Percentiles rank a stretch among this genome's conserved stretches.
These are phyloP conservation scores for Pristionchus entomophagus DNA, from an alignment of 2,888 invertebrate species.

Conservation along the genomic window DNA sequence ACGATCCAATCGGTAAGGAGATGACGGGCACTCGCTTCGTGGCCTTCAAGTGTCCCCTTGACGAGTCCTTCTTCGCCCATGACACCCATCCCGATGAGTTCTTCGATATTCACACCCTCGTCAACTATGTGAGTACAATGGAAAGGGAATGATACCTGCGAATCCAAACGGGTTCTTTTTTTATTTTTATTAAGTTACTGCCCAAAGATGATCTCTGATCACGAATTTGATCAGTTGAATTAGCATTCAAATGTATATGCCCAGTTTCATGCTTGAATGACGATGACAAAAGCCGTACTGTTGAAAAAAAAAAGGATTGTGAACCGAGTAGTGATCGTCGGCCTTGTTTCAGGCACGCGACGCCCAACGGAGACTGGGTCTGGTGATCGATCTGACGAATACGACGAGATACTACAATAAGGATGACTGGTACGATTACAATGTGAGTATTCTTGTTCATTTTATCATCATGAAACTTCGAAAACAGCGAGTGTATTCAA, in stretches of 20 bases:
- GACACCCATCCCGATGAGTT: slow-evolving; percentile 64
- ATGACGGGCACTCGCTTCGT: slow-evolving; percentile 84
- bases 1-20: slow-evolving; percentile 79
- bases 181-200: background rate
- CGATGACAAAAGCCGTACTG: background rate
- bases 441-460: slow-evolving; percentile 51
- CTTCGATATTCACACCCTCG: slow-evolving; percentile 53
- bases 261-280: background rate
- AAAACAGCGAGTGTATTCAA: too few relatives aligned
- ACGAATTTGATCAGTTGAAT: too few relatives aligned
- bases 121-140: slow-evolving; percentile 48
- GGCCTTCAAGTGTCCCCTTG: slow-evolving; percentile 85
- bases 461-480: background rate
- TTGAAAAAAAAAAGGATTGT: background rate
- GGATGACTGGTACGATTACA: slow-evolving; percentile 57
- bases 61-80: slow-evolving; percentile 72
- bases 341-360: slow-evolving; percentile 63
- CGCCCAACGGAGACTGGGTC: slow-evolving; percentile 71
- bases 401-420: slow-evolving; percentile 75
- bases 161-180: background rate
- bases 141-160: background rate
- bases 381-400: slow-evolving; percentile 77
- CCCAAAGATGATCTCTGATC: too few relatives aligned
- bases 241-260: too few relatives aligned
- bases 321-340: too few relatives aligned